Base-by-base conservation (phyloP, 2,113 vertebrate genomes). In the Ceyx cyanopectus region DNA sequence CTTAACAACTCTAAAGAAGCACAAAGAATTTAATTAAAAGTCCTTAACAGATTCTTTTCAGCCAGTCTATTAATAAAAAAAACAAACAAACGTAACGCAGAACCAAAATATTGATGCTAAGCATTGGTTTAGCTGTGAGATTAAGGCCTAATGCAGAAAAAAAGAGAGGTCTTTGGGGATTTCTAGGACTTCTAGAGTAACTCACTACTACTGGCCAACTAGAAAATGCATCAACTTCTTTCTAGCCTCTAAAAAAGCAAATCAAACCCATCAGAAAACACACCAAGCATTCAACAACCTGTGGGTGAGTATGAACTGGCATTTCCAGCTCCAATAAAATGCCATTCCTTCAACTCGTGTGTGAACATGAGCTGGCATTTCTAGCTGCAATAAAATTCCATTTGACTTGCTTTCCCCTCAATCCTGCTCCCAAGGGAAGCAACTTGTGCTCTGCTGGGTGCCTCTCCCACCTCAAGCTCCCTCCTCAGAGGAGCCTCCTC, bases 1-100 rank as follows among this genome's bases (percentile, higher is more conserved):
- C 92, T 98, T 95, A 98, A 96, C 93, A 97, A 96, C 68, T 97
- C 98, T 98, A 97, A 95, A 97, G 80, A 97, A 97, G 97, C 94
- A 96, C 97, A 97, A 97, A 95, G 32, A 97, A 88, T 65, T 95
- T 88, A 85, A 95, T 98, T 98, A 96, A 88, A 97, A 94, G 80
- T 92, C 75, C 95, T 96, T 77, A 81, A 81, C 15, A 87, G 87
- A 34, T 50, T 89, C 88, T 86, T 96, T 89, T 51, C 88, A 96
- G 26, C 9, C 78, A 94, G 81, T 68, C 37, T 43, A 81, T 24
- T 74, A 76, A 69, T 85, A 50, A 53, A 68, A 82, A 24, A 56
- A 1, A 17, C 2, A 26, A 57, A 76, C 48, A 50, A 50, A 1
- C 20, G 13, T 3, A 29, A 57, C 76, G 5, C 12, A n/a, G 2